Percentiles rank a stretch among this genome's conserved stretches.
Evolutionary conservation across 2,797 vertebrate species (phyloP).

Genomic region (Melanotaenia boesemani): DNA sequence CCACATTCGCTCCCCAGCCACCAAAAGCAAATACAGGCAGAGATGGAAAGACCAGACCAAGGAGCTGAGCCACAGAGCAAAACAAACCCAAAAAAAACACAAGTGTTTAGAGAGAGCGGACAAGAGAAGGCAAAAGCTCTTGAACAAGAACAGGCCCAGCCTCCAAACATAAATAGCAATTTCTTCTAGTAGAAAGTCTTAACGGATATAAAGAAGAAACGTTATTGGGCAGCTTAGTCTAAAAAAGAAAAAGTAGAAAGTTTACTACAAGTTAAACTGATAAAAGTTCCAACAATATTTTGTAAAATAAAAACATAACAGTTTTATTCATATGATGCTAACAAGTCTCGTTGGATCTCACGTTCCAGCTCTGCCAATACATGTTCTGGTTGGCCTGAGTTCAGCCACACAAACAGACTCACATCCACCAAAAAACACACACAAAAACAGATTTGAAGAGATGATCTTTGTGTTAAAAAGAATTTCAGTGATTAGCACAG

Average conservation of each 20-base stretch:
- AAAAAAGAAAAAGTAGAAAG: background rate
- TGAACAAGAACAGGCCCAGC: conserved; percentile 49
- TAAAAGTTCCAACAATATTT: background rate
- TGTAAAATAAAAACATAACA: background rate
- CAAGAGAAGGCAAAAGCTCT: conserved; percentile 70
- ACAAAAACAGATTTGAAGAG: conserved; percentile 47
- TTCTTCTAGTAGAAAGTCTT: conserved; percentile 38
- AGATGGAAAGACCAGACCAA: conserved; percentile 78
- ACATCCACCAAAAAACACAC: conserved; percentile 41
- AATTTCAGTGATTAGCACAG: conserved; percentile 42
- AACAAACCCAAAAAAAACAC: conserved; percentile 16
- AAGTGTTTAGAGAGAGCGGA: conserved; percentile 56
- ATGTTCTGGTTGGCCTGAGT: conserved; percentile 64
- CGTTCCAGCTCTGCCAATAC: conserved; percentile 80
- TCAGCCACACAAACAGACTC: conserved; percentile 49
- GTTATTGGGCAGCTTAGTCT: background rate
- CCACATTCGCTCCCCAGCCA: conserved; percentile 73
- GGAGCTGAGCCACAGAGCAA: conserved; percentile 64
- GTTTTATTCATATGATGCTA: conserved; percentile 7
- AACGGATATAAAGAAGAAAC: background rate
- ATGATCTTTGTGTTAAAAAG: conserved; percentile 60
- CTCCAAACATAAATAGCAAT: conserved; percentile 54
- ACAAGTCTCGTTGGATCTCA: conserved; percentile 57
- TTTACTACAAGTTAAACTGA: background rate
- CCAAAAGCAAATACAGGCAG: conserved; percentile 81